Evolutionary conservation across 37 sponge, comb jelly and placozoan species (phyloP), one percentile per base, ranked within the genome.

Genomic region (Tethya wilhelma): DNA sequence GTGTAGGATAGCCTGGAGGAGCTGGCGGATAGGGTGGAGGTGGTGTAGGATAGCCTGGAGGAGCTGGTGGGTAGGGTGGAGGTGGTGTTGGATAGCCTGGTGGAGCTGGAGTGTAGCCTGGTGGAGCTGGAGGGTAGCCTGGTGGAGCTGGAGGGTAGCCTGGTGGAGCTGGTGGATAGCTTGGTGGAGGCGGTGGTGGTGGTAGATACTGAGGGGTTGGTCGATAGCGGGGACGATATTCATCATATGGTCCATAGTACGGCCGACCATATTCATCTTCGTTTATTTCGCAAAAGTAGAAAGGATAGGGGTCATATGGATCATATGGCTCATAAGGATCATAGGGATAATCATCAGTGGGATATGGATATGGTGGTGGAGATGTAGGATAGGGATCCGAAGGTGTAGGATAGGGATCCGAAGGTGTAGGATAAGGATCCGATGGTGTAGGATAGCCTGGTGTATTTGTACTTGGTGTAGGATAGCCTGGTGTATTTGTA

Each of bases 181-280:
- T 25, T 25, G 63, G 63, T 2, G 25, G 30, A 7, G 31, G 36
- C 2, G 28, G 31, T 7, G 66, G 31, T 20, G 25, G 66, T 33
- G 66, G 28, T 60, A 26, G 26, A 26, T 12, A n/a, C 7, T 7
- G 9, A 14, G 53, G 53, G 53, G 53, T 19, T 9, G 53, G 53
- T 49, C 14, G 53, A 49, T 49, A 64, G 25, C n/a, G 74, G 22
- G 32, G 58, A 29, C 55, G 57, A 53, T 56, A 73, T 20, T 55
- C 56, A 55, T 73, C 74, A 33, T 73, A 73, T 6, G 74, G 58
- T 14, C 74, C 74, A 41, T 56, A 56, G 74, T 56, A 73, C 1
- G 74, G 74, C 26, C 74, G 31, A 32, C 74, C 74, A 33, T 37
- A 73, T 53, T 73, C 74, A 32, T 73, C 74, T 37, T 73, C 74